A percentile compares a stretch with the other conserved stretches of the same genome.
These are phyloP conservation scores for Alcedo quadribrachys DNA, from an alignment of 2,797 vertebrate species.

Conservation along the genomic window DNA sequence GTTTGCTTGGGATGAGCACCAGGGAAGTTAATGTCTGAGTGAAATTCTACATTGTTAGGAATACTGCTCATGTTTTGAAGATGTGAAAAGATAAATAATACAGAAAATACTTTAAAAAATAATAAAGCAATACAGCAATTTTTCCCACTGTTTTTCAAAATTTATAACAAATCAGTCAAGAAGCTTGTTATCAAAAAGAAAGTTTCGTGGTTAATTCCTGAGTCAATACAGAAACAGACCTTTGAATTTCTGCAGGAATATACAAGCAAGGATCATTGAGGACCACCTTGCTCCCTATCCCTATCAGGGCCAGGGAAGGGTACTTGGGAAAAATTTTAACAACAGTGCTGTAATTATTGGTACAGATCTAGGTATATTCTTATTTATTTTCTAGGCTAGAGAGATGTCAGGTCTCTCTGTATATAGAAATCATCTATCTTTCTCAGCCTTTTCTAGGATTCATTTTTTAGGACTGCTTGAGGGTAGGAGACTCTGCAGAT, in stretches of 20 bases:
- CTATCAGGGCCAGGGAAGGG: not conserved
- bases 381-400: not conserved
- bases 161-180: not conserved
- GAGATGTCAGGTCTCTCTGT: accelerated
- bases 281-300: not conserved
- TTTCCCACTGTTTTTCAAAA: not conserved
- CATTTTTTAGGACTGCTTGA: not conserved
- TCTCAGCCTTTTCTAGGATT: not conserved
- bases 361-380: not conserved
- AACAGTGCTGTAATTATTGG: not conserved
- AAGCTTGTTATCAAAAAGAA: not conserved
- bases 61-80: not conserved
- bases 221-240: not conserved
- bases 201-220: not conserved
- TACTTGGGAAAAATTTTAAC: not conserved
- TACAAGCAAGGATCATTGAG: not conserved
- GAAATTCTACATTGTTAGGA: not conserved
- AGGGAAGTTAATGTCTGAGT: not conserved
- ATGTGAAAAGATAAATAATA: not conserved
- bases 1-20: not conserved
- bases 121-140: accelerated
- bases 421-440: not conserved
- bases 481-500: too few species aligned
- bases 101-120: not conserved
- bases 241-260: not conserved